Base-by-base conservation (phyloP, 2,888 invertebrate species). In the Pemphredon lugubris region DNA sequence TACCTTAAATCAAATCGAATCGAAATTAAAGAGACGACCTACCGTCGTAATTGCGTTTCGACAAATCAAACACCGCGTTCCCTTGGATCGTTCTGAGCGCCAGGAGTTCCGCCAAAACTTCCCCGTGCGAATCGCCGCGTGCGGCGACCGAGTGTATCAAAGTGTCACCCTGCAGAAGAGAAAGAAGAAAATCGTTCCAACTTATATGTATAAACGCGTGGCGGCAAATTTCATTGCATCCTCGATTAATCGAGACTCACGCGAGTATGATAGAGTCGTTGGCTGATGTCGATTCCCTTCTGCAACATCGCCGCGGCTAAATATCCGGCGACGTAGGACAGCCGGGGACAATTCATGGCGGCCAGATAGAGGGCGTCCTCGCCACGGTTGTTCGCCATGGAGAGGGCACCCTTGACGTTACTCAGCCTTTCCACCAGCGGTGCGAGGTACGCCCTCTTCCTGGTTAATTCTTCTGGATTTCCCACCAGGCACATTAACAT, bases 361-460 rank as follows among this genome's bases (percentile, higher is more conserved):
- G 87, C 86, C 20, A 88, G 63, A 23, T 87, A 88, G 4, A 88
- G 81, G 11, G 88, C 88, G 54, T 88, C 86, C 44, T 86, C 81
- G 20, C 82, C 82, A 2, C 77, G 79, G 57, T 82, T 76, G 37
- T 88, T 88, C 7, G 55, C 73, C 40, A 58, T 71, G 9, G 83
- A 73, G 2, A 88, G 59, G 13, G 84, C 84, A 3, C 79, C 82
- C 14, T 59, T 55, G 0, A 78, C 6, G 2, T 60, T 79, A 13
- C 83, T 76, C 16, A 88, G 63, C 21, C 86, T 81, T 45, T 87
- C 87, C 1, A 88, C 87, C 9, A 88, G 70, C 0, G 88, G 86
- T 2, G 64, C 81, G 51, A 88, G 51, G 26, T 83, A 85, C 0
- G 86, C 86, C 20, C 77, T 81, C 16, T 86, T 86, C 18, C 72